These are phyloP conservation scores for Hassar affinis DNA, from an alignment of 2,113 vertebrate genomes.

Conservation along the genomic window DNA sequence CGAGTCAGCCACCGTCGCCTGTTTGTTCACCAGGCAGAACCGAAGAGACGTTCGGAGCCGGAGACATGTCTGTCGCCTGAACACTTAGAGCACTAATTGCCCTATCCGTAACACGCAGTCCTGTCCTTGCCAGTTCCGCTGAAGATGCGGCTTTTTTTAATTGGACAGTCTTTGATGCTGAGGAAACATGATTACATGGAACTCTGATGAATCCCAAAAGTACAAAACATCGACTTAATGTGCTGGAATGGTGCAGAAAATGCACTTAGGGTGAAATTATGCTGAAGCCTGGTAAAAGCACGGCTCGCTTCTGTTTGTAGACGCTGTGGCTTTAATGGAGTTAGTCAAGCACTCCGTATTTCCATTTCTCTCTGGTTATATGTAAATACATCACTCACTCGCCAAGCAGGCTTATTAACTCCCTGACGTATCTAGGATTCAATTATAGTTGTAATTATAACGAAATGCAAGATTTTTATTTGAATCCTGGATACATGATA, in stretches of 20 bases:
- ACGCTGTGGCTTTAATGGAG: neutral
- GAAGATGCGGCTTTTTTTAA: neutral
- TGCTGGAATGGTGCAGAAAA: neutral
- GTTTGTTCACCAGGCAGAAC: neutral
- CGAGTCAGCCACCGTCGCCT: neutral
- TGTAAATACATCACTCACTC: neutral
- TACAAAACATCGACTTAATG: neutral
- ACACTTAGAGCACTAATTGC: neutral
- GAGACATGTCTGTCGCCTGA: neutral
- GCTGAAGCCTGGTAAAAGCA: neutral
- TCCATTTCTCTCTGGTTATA: neutral
- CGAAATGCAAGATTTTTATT: neutral
- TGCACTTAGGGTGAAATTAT: neutral
- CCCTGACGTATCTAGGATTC: neutral
- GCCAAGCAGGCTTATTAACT: neutral
- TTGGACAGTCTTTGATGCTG: neutral
- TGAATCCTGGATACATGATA: constrained; percentile 10
- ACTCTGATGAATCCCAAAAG: neutral
- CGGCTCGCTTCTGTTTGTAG: neutral
- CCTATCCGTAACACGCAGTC: neutral
- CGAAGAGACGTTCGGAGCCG: neutral
- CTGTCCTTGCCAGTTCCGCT: neutral
- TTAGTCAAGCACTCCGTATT: neutral
- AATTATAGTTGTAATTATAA: neutral
- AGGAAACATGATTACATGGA: neutral